Base-by-base conservation (phyloP, 1,140 invertebrate species). In the Meloidogyne exigua region DNA sequence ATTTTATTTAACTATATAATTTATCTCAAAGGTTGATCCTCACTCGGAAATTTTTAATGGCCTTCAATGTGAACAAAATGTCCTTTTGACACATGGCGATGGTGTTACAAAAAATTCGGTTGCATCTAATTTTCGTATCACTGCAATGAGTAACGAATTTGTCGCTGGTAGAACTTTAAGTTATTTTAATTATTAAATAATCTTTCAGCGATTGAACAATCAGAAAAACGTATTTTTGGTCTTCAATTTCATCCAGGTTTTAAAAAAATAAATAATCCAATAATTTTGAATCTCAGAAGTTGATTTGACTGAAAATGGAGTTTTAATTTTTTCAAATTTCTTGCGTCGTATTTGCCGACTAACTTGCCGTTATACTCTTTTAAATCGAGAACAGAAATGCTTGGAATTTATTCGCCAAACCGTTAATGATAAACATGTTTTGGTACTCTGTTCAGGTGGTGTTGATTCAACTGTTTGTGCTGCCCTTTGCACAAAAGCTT, bases 401-500 rank as follows among this genome's bases (percentile, higher is more conserved):
- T 92, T 98, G 82, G 92, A 95, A 80, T 94, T 95, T 87, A 97
- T 99, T 80, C 92, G 91, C 83, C 92, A 95, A 28, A 91, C 92
- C 77, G 95, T 98, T 62, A 94, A 94, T 66, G 92, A 90, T 81
- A 94, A 93, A 87, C 94, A 97, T 80, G 90, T 97, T 89, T 94
- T 95, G 63, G 82, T 86, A 11, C 81, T 84, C 79, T 85, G 86
- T 18, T 88, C 85, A 88, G 96, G 96, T 32, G 96, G 96, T 36
- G 96, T 99, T 12, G 96, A 99, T 89, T 98, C 95, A 0, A 95
- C 95, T 66, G 96, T 99, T 12, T 99, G 95, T 90, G 95, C 95
- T 28, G 95, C 95, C 21, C 89, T 99, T 57, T 89, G 99, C 66
- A 92, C 94, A 86, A 93, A 93, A 88, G 94, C 95, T 12, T 89